These are phyloP conservation scores for Oryzias javanicus DNA, from an alignment of 2,113 vertebrate species.

Conservation along the genomic window DNA sequence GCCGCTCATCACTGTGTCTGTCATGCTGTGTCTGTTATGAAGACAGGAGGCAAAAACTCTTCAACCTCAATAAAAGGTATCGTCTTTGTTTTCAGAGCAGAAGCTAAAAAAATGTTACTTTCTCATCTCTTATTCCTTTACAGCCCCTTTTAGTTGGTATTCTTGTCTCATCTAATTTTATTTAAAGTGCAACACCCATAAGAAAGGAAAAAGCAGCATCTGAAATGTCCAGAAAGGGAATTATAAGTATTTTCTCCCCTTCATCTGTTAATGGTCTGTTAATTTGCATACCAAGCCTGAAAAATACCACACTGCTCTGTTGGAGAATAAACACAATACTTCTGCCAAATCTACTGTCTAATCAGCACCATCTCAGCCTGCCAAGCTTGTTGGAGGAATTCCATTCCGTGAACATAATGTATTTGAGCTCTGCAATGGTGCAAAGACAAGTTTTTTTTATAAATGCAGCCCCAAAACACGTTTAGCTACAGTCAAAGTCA, in stretches of 20 bases:
- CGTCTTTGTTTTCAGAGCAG: not conserved
- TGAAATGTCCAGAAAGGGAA: slow-evolving; percentile 9
- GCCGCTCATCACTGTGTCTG: slow-evolving; percentile 84
- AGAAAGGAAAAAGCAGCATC: slow-evolving; percentile 6
- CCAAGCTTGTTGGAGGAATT: slow-evolving; percentile 25
- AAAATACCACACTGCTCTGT: slow-evolving; percentile 22
- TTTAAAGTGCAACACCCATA: not conserved
- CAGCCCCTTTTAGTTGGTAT: no score
- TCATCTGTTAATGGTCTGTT: slow-evolving; percentile 8
- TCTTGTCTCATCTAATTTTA: no score
- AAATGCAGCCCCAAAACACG: not conserved
- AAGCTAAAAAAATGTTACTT: no score
- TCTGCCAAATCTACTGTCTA: slow-evolving; percentile 31
- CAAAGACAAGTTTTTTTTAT: slow-evolving; percentile 11
- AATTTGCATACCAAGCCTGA: slow-evolving; percentile 21
- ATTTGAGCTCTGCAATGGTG: slow-evolving; percentile 15
- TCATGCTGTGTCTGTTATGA: slow-evolving; percentile 76
- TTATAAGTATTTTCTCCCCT: slow-evolving; percentile 3
- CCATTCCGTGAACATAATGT: slow-evolving; percentile 13
- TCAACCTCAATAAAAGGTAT: slow-evolving; percentile 1
- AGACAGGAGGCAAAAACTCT: slow-evolving; percentile 1
- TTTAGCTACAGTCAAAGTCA: not conserved
- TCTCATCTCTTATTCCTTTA: no score
- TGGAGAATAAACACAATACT: slow-evolving; percentile 27
- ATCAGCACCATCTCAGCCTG: slow-evolving; percentile 22